A percentile compares a stretch with the other conserved stretches of the same genome.
Evolutionary conservation across 2,888 invertebrate genomes (phyloP).

Genomic region (Drosophila cognata): DNA sequence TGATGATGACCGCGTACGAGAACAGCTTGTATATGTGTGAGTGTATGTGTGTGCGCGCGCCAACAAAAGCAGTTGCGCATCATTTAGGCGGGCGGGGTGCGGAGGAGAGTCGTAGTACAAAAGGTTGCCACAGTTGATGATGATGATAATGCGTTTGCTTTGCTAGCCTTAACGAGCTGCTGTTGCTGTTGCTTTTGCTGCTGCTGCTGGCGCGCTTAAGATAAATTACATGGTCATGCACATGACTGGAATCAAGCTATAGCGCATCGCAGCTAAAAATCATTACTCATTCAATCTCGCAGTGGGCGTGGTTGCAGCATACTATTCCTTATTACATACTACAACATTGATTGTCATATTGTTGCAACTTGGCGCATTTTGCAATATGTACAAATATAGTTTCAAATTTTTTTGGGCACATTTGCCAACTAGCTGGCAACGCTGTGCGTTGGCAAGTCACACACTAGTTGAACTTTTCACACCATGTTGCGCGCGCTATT

Average conservation of each 20-base stretch:
- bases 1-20: constrained; percentile 81
- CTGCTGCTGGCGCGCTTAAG: constrained; percentile 61
- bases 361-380: constrained; percentile 8
- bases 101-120: constrained; percentile 34
- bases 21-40: constrained; percentile 24
- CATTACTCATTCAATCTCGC: constrained; percentile 49
- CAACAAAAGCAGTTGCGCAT: constrained; percentile 67
- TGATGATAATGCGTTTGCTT: constrained; percentile 79
- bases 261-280: constrained; percentile 31
- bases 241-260: constrained; percentile 51
- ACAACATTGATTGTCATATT: constrained; percentile 21
- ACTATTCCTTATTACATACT: constrained; percentile 15
- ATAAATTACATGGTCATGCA: constrained; percentile 72
- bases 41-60: constrained; percentile 41
- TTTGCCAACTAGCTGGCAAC: constrained; percentile 51
- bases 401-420: constrained; percentile 37
- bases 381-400: constrained; percentile 2
- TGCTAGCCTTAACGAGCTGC: constrained; percentile 71
- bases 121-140: constrained; percentile 60
- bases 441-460: background rate
- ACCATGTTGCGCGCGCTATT: constrained; percentile 67
- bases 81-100: constrained; percentile 30
- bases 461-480: constrained; percentile 56
- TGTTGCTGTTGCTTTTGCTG: constrained; percentile 22
- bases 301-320: constrained; percentile 31